Conservation (phyloP, 1,140 invertebrate species). For the Mactra quadrangularis region DNA sequence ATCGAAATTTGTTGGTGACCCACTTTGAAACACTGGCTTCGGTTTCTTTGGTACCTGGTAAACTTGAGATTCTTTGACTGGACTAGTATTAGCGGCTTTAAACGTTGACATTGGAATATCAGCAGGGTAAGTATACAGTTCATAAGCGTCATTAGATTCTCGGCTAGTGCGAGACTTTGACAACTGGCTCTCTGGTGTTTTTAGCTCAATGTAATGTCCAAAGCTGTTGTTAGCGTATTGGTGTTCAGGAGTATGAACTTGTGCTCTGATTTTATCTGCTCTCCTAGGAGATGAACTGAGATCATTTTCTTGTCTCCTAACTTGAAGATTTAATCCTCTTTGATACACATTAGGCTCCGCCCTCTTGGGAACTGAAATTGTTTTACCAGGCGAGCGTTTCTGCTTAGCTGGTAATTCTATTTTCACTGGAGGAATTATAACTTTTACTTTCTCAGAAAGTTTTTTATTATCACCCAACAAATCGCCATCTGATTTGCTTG, state of each 20-base stretch:
- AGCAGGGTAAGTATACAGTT: constrained; percentile 54
- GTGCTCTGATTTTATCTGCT: constrained; percentile 17
- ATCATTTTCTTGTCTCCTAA: constrained; percentile 29
- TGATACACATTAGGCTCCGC: constrained; percentile 56
- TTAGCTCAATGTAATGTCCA: constrained; percentile 35
- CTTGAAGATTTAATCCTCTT: constrained; percentile 35
- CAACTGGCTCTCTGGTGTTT: constrained; percentile 7
- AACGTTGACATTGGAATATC: constrained; percentile 58
- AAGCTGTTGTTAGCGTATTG: constrained; percentile 38
- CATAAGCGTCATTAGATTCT: constrained; percentile 57
- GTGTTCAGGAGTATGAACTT: constrained; percentile 47
- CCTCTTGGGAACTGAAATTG: constrained; percentile 31
- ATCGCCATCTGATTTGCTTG: constrained; percentile 59
- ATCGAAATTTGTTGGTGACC: constrained; percentile 52
- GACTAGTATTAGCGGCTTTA: constrained; percentile 46
- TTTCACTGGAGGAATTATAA: constrained; percentile 29
- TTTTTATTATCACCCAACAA: constrained; percentile 43
- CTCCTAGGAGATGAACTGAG: constrained; percentile 42
- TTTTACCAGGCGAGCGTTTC: constrained; percentile 25
- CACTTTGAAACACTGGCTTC: constrained; percentile 50
- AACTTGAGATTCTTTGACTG: constrained; percentile 42
- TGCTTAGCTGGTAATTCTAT: not conserved
- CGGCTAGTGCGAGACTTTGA: constrained; percentile 25
- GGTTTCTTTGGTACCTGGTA: constrained; percentile 37
- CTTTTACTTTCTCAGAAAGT: constrained; percentile 43